Percentiles rank a stretch among this genome's conserved stretches.
These are phyloP conservation scores for Trididemnum nubilum DNA, from an alignment of 23 tunicate genomes.

Conservation along the genomic window DNA sequence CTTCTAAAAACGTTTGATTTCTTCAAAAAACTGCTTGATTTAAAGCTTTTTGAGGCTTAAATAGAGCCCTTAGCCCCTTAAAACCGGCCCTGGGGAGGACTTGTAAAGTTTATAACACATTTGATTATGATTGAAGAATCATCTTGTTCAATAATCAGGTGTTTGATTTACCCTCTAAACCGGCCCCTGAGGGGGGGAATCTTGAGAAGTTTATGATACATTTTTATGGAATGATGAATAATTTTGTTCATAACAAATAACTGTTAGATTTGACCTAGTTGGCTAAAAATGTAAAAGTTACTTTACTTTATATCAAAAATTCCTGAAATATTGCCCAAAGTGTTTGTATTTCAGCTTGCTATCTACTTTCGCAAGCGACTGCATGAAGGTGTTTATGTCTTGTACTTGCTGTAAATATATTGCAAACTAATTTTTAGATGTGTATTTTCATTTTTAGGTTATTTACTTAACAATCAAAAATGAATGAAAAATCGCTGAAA, in stretches of 20 bases:
- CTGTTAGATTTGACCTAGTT: constrained; percentile 23
- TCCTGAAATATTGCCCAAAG: not conserved
- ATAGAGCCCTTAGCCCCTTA: not conserved
- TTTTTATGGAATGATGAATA: constrained; percentile 17
- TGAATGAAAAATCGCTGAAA: constrained; percentile 19
- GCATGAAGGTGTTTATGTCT: constrained; percentile 23
- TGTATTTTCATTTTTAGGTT: constrained; percentile 23
- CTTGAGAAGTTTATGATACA: constrained; percentile 16
- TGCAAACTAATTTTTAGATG: constrained; percentile 24
- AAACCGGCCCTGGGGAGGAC: constrained; percentile 27
- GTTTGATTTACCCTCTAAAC: constrained; percentile 17
- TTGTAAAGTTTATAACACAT: constrained; percentile 14
- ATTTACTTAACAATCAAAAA: constrained; percentile 16
- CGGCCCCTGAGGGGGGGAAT: constrained; percentile 20
- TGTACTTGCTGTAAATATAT: constrained; percentile 21
- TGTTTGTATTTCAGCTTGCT: constrained; percentile 16
- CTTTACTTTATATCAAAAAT: constrained; percentile 20
- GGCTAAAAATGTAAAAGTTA: constrained; percentile 19
- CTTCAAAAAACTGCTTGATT: constrained; percentile 22
- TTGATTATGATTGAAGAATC: constrained; percentile 24
- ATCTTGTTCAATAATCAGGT: constrained; percentile 21
- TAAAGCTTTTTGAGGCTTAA: constrained; percentile 16
- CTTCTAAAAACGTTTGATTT: constrained; percentile 19
- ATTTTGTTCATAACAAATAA: constrained; percentile 8
- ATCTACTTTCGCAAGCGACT: constrained; percentile 20